Percentiles rank a stretch among this genome's conserved stretches.
phyloP scores from a whole-genome alignment of 2,888 invertebrate species.

The Aspidapion aeneum region DNA sequence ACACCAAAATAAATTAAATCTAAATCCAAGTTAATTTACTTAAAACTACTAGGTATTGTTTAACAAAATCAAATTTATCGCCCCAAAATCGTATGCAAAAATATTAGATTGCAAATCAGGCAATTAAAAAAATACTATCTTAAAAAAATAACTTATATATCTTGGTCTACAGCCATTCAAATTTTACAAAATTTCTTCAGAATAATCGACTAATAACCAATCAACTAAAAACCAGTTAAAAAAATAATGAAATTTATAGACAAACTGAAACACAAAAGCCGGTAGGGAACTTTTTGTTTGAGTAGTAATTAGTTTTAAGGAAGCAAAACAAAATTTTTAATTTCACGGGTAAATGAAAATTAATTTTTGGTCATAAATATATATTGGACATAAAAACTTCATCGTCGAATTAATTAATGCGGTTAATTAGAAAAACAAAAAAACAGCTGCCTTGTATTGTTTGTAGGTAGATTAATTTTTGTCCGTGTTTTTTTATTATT shows the following conservation, averaged over 20 bases:
- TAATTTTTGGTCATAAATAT: conserved; percentile 38
- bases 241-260: conserved; percentile 14
- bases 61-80: too few species aligned
- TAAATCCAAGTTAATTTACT: too few species aligned
- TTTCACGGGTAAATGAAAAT: conserved; percentile 35
- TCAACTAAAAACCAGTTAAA: conserved; percentile 1
- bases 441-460: conserved; percentile 17
- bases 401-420: background rate
- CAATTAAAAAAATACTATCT: too few species aligned
- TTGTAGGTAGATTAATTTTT: conserved; percentile 1
- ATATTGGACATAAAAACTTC: conserved; percentile 43
- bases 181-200: background rate
- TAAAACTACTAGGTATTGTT: too few species aligned
- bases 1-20: too few species aligned
- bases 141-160: background rate
- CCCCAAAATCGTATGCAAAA: too few species aligned
- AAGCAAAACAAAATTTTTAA: conserved; percentile 28
- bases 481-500: background rate
- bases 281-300: conserved; percentile 10
- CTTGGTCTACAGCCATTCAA: background rate
- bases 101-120: too few species aligned
- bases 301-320: conserved; percentile 28
- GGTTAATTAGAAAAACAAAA: conserved; percentile 5
- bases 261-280: conserved; percentile 15
- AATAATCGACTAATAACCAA: background rate